Evolutionary conservation across 2,797 vertebrate genomes (phyloP).

Genomic region (Esox masquinongy): DNA sequence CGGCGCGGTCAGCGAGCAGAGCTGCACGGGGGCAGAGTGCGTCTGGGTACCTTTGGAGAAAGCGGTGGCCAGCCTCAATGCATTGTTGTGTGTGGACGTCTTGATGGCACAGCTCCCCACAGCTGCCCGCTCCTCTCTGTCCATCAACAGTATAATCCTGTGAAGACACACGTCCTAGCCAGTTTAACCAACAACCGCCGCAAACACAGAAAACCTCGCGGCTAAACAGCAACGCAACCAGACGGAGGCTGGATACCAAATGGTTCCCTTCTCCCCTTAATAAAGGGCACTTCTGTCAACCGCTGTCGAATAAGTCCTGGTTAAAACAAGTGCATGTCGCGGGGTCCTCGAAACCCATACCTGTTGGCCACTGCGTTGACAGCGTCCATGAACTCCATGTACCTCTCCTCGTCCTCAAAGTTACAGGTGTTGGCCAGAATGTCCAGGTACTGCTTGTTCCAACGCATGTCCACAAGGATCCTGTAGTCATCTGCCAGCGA

Average conservation of each 20-base stretch:
- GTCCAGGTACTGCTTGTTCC: constrained; percentile 95
- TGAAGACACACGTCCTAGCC: background rate
- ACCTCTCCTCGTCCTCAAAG: constrained; percentile 88
- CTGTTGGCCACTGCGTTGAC: constrained; percentile 89
- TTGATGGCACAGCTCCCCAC: constrained; percentile 72
- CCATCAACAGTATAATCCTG: constrained; percentile 87
- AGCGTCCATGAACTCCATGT: constrained; percentile 83
- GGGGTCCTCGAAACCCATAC: constrained; percentile 60
- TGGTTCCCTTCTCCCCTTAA: background rate
- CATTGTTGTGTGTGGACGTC: constrained; percentile 75
- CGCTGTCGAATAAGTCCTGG: background rate
- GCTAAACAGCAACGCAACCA: background rate
- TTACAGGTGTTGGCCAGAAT: constrained; percentile 87
- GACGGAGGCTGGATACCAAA: background rate
- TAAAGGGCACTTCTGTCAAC: too few species aligned
- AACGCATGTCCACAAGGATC: constrained; percentile 91
- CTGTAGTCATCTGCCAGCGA: constrained; percentile 85
- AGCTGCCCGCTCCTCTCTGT: constrained; percentile 83
- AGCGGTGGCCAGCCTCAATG: constrained; percentile 86
- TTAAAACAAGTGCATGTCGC: background rate
- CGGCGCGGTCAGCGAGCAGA: background rate
- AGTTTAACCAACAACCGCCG: background rate
- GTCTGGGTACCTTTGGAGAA: constrained; percentile 86
- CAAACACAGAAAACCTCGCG: background rate
- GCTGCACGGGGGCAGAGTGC: background rate